Evolutionary conservation across 2,888 invertebrate genomes (phyloP).

Genomic region (Apotomis capreana): DNA sequence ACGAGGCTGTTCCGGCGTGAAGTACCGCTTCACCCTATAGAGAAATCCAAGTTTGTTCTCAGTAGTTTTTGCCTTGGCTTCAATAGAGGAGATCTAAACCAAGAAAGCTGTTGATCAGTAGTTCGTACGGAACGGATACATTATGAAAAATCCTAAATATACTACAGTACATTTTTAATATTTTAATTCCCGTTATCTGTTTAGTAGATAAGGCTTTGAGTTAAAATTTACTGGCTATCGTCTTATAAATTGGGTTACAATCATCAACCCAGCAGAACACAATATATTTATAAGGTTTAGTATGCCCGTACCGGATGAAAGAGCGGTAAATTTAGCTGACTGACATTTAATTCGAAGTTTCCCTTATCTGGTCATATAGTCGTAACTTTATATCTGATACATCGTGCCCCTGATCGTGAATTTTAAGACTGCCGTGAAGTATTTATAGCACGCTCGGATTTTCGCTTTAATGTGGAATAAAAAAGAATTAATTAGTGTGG

Average conservation of each 20-base stretch:
- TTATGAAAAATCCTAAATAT: too few relatives aligned
- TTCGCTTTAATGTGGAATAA: slow-evolving; percentile 32
- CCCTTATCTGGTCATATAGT: slow-evolving; percentile 15
- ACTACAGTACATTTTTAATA: too few relatives aligned
- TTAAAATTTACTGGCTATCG: background rate
- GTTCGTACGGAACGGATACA: too few relatives aligned
- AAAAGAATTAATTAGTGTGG: slow-evolving; percentile 31
- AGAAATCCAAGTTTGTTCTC: too few relatives aligned
- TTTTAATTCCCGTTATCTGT: too few relatives aligned
- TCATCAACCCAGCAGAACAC: background rate
- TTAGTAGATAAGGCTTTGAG: background rate
- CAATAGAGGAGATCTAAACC: too few relatives aligned
- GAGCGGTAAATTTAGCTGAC: slow-evolving; percentile 15
- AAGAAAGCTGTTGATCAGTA: too few relatives aligned
- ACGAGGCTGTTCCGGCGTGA: too few relatives aligned
- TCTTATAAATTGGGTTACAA: background rate
- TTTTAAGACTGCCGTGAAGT: slow-evolving; percentile 28
- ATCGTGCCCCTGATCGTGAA: slow-evolving; percentile 31
- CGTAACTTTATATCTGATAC: slow-evolving; percentile 24
- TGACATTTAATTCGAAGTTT: slow-evolving; percentile 28
- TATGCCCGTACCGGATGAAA: slow-evolving; percentile 11
- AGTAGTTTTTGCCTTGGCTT: too few relatives aligned
- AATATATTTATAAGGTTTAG: slow-evolving; percentile 5
- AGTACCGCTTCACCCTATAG: too few relatives aligned
- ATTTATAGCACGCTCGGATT: slow-evolving; percentile 31